These are phyloP conservation scores for Apamea sordens DNA, from an alignment of 2,888 invertebrate genomes.

Conservation along the genomic window DNA sequence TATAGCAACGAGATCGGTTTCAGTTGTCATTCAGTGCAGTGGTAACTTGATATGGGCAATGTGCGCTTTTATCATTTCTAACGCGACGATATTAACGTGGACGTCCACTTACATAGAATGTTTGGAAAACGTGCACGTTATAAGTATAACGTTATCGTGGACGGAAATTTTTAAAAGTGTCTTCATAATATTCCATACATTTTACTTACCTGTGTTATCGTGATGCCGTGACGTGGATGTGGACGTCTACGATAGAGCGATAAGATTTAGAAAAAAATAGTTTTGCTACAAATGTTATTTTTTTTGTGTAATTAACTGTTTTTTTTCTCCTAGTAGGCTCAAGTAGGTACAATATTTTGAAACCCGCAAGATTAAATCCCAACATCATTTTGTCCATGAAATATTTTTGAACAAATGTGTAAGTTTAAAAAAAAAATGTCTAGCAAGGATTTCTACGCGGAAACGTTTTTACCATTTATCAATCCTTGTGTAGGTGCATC, in stretches of 20 bases:
- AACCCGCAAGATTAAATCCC: background rate
- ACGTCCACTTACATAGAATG: background rate
- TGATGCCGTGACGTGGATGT: too few relatives aligned
- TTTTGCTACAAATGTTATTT: background rate
- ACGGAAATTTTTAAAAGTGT: background rate
- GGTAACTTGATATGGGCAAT: background rate
- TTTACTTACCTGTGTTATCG: background rate
- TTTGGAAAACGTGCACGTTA: background rate
- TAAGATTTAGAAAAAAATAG: background rate
- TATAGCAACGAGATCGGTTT: background rate
- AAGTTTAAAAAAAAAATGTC: constrained; percentile 20
- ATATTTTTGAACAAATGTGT: constrained; percentile 6
- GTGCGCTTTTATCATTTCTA: background rate
- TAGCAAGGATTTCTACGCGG: constrained; percentile 30
- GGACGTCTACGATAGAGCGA: background rate
- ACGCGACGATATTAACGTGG: background rate
- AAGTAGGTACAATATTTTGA: background rate
- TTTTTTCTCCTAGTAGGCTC: background rate
- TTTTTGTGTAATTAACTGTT: background rate
- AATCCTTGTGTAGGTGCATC: constrained; percentile 54
- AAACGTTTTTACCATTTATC: constrained; percentile 37
- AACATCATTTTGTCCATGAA: background rate
- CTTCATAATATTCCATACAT: background rate
- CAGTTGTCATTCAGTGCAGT: background rate
- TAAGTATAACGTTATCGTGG: background rate